Evolutionary conservation across 1,140 invertebrate species (phyloP), one percentile per base, ranked within the genome.

Genomic region (Diuraphis noxia): DNA sequence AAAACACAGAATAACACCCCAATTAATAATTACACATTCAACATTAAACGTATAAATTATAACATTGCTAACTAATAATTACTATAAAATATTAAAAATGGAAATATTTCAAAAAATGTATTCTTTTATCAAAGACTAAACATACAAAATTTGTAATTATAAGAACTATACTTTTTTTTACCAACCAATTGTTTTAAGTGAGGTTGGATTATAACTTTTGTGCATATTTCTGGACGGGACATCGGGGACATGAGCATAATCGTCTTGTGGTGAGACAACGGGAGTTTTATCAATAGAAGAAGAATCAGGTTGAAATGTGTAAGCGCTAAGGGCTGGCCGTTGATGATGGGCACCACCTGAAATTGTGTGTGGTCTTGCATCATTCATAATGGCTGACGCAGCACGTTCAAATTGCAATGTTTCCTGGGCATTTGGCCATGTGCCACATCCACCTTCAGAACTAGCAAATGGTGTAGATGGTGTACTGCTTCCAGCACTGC

Each of bases 361-460:
- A 93, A 98, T 98, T 7, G 98, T 99, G 93, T 99, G 98, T 30
- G 98, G 98, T 92, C 98, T 95, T 40, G 89, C 89, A 92, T 97
- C 97, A 91, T 95, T 96, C 93, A 97, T 96, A 92, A 96, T 96
- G 90, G 96, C 95, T 36, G 95, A 95, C 23, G 95, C 96, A 87
- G 96, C 96, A 92, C 96, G 94, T 94, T 97, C 96, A 93, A 96
- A 97, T 92, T 97, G 96, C 52, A 94, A 93, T 17, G 96, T 96
- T 94, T 97, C 96, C 93, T 97, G 96, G 38, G 97, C 94, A 94
- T 98, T 97, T 10, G 97, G 97, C 97, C 97, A 98, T 21, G 97
- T 97, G 10, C 97, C 95, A 91, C 89, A 92, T 95, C 96, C 2
- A 95, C 95, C 88, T 49, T 91, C 89, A 52, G 89, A 91, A 81